A percentile compares a stretch with the other conserved stretches of the same genome.
Conservation (phyloP, 2,113 vertebrate genomes). For the Macrotus californicus region DNA sequence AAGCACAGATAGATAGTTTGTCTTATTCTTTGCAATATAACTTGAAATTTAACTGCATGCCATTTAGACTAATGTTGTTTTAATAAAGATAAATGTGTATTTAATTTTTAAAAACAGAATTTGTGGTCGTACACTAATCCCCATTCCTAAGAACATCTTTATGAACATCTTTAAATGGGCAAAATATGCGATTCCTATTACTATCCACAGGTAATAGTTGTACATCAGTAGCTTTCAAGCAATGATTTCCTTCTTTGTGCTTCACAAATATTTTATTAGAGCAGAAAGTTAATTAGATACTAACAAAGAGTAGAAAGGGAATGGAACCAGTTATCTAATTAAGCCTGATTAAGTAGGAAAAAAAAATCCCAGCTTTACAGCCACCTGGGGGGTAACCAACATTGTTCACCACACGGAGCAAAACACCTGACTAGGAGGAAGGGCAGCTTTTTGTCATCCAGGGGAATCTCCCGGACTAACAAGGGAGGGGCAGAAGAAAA, state of each 20-base stretch:
- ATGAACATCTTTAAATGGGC: neutral
- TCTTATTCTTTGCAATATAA: neutral
- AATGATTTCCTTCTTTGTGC: neutral
- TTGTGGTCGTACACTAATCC: neutral
- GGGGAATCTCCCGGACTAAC: too few relatives aligned
- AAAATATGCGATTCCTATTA: neutral
- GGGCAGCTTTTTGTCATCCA: neutral
- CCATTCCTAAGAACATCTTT: neutral
- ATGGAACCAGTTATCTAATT: neutral
- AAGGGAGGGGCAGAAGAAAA: too few relatives aligned
- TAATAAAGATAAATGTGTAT: neutral
- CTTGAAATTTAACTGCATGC: neutral
- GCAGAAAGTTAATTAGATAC: neutral
- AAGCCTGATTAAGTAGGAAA: neutral
- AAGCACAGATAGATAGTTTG: neutral
- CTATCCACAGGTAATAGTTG: neutral
- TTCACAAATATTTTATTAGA: conserved; percentile 18
- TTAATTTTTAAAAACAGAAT: neutral
- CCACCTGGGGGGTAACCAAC: neutral
- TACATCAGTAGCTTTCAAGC: neutral
- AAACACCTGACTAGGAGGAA: neutral
- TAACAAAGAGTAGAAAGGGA: neutral
- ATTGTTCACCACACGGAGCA: neutral
- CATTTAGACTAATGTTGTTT: neutral
- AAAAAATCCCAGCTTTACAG: neutral